Base-by-base conservation (phyloP, 2,113 vertebrate genomes). In the Theristicus caerulescens region DNA sequence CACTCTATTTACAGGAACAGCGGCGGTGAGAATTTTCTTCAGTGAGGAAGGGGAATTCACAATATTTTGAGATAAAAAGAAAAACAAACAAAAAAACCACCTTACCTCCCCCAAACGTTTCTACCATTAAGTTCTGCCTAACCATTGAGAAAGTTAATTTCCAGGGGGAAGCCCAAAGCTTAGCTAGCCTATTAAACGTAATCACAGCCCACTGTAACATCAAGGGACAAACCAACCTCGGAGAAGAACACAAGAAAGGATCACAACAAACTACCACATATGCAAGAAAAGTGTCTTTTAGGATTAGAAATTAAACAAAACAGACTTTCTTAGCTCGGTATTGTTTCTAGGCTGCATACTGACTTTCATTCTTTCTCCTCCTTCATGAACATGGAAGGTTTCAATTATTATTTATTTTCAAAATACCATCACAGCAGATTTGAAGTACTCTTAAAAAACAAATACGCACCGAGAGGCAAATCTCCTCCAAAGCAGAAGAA, bases 131-230 rank as follows among this genome's bases (percentile, higher is more conserved):
- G 47, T 77, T 94, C 64, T 38, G 71, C 87, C 78, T 66, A 74
- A 91, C 25, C 26, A 78, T 3, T 49, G 47, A 96, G 72, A 96
- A 81, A 66, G 78, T 77, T 67, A 65, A 91, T 91, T 92, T 93
- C 93, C 93, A 91, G 64, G 95, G 94, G 91, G 74, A 95, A 97
- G 38, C 40, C 94, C 86, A 77, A 81, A 91, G 61, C 69, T 59
- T 31, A 67, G 69, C 64, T 40, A 46, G 40, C 58, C 52, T 65
- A 36, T 21, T 80, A 88, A 84, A 76, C 6, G 2, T 57, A 61
- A 95, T 51, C 82, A 81, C 55, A 85, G 71, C 71, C 66, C 88
- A 72, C 9, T 59, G 57, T n/a, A 94, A 71, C 83, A 44, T 36
- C 76, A 80, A 93, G 86, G 47, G 52, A 94, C 92, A 96, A 94